These are phyloP conservation scores for Temnopleurus reevesii DNA, from an alignment of 53 echinoderm and acorn worm species.

Conservation along the genomic window DNA sequence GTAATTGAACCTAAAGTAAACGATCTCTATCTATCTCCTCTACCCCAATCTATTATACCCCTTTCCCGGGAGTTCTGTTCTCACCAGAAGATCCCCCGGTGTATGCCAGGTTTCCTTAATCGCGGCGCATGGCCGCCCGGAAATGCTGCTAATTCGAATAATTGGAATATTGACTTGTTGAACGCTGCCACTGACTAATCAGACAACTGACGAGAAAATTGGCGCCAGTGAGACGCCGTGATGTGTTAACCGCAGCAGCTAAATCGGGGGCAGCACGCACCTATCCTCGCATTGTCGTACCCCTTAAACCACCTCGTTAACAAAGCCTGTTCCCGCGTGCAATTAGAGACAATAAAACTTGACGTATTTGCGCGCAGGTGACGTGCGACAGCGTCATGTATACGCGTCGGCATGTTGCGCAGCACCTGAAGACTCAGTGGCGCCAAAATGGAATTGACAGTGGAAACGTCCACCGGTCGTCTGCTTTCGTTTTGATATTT, in stretches of 20 bases:
- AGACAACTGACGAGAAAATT: conserved; percentile 53
- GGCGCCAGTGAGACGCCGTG: conserved; percentile 43
- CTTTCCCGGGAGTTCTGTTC: background rate
- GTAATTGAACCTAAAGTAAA: conserved; percentile 59
- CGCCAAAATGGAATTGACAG: background rate
- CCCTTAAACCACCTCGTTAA: conserved; percentile 21
- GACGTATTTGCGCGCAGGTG: background rate
- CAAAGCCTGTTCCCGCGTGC: background rate
- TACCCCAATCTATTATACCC: background rate
- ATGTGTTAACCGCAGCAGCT: conserved; percentile 34
- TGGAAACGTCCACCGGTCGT: background rate
- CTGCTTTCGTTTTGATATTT: background rate
- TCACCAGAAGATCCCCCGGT: background rate
- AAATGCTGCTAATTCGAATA: conserved; percentile 54
- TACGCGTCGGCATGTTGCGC: background rate
- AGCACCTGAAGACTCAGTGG: background rate
- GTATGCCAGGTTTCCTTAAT: conserved; percentile 57
- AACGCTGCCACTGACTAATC: conserved; percentile 54
- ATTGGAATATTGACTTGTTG: conserved; percentile 57
- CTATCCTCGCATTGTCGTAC: background rate
- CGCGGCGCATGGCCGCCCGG: conserved; percentile 45
- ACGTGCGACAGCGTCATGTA: background rate
- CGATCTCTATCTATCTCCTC: background rate
- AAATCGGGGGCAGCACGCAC: conserved; percentile 39
- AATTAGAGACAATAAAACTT: background rate